Evolutionary conservation across 2,797 vertebrate species (phyloP).

Genomic region (Cirrhinus mrigala): DNA sequence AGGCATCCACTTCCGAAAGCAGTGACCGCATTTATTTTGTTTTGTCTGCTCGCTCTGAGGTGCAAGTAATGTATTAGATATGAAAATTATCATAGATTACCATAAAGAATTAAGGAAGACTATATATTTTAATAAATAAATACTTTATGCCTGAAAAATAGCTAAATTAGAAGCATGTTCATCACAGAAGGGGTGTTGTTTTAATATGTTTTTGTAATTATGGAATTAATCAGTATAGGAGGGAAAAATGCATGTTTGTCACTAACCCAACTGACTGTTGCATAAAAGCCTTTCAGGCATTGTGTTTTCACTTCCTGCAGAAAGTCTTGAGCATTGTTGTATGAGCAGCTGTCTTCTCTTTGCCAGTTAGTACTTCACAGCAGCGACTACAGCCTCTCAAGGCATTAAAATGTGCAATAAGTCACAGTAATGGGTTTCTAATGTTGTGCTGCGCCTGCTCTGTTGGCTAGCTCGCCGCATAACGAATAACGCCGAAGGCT

Average conservation of each 20-base stretch:
- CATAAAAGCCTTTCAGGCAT: constrained; percentile 8
- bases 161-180: neutral
- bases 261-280: constrained; percentile 4
- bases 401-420: constrained; percentile 32
- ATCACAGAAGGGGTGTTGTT: neutral
- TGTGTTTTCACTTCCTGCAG: neutral
- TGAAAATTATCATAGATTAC: too few relatives aligned
- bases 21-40: too few relatives aligned
- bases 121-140: too few relatives aligned
- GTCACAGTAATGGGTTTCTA: constrained; percentile 55
- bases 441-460: constrained; percentile 46
- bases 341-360: constrained; percentile 39
- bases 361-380: constrained; percentile 31
- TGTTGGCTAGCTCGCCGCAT: constrained; percentile 26
- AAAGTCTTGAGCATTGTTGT: neutral
- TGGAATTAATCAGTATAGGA: too few relatives aligned
- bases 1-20: too few relatives aligned
- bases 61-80: too few relatives aligned
- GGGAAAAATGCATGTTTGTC: neutral
- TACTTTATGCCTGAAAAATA: neutral
- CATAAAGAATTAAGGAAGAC: too few relatives aligned
- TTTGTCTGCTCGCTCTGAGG: too few relatives aligned
- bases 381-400: constrained; percentile 31
- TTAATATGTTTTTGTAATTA: neutral
- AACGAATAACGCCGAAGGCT: constrained; percentile 12